Evolutionary conservation across 2,113 vertebrate genomes (phyloP).

Genomic region (Loxodonta africana): DNA sequence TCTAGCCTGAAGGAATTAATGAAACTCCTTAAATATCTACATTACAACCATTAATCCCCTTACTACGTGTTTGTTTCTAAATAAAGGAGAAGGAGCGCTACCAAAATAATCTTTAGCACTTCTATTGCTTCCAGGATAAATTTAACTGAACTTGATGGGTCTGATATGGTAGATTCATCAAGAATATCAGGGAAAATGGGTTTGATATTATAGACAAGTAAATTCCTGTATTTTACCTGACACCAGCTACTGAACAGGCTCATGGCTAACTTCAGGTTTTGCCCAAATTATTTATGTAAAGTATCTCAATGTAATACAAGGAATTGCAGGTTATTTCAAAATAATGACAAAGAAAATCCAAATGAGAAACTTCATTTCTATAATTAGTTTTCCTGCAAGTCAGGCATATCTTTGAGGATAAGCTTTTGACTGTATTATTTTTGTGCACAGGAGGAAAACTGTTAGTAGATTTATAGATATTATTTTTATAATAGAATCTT

Average conservation of each 20-base stretch:
- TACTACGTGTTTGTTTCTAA: not conserved
- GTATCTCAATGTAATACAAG: not conserved
- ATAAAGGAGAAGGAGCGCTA: conserved; percentile 6
- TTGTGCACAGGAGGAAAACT: conserved; percentile 76
- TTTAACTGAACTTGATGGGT: not conserved
- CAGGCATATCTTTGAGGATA: conserved; percentile 60
- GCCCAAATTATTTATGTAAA: conserved; percentile 41
- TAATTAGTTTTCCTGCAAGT: conserved; percentile 71
- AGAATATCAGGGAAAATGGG: conserved; percentile 21
- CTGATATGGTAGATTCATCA: not conserved
- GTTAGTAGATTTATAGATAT: conserved; percentile 71
- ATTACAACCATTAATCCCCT: not conserved
- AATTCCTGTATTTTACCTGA: conserved; percentile 27
- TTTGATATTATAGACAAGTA: conserved; percentile 1
- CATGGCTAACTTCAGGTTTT: conserved; percentile 55
- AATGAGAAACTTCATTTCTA: conserved; percentile 48
- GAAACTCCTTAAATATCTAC: not conserved
- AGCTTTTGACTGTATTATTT: conserved; percentile 69
- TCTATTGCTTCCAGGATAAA: not conserved
- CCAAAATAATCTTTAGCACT: not conserved
- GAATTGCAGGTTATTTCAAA: conserved; percentile 72
- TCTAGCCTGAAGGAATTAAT: not conserved
- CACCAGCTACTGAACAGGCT: not conserved
- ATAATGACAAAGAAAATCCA: conserved; percentile 59
- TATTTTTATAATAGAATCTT: conserved; percentile 86